Conservation (phyloP, 1,140 invertebrate genomes). For the Pollicipes pollicipes region DNA sequence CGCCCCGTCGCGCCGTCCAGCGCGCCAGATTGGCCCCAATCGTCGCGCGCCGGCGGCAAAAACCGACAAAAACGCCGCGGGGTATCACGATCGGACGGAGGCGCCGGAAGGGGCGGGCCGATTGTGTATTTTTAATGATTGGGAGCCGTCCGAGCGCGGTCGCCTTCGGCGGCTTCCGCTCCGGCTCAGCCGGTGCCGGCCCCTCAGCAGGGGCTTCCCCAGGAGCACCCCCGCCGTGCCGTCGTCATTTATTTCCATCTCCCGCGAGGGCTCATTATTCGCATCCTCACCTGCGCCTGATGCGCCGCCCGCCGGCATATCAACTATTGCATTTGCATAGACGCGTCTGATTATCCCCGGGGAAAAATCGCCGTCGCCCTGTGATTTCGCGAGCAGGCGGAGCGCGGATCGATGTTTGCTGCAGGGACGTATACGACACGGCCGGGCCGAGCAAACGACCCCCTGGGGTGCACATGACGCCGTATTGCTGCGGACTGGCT, state of each 20-base stretch:
- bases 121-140: background rate
- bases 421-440: background rate
- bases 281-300: background rate
- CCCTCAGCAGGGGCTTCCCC: background rate
- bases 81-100: background rate
- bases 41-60: background rate
- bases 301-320: background rate
- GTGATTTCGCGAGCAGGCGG: background rate
- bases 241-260: background rate
- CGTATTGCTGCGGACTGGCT: no score
- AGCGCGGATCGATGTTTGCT: background rate
- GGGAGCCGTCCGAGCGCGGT: no score
- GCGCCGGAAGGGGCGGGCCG: background rate
- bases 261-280: background rate
- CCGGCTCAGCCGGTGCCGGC: background rate
- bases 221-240: background rate
- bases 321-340: background rate
- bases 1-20: no score
- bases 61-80: background rate
- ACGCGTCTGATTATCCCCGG: background rate
- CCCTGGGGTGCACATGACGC: no score
- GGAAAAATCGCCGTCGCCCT: background rate
- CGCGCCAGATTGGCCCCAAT: background rate
- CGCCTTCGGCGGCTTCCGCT: background rate
- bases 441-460: no score